Percentiles rank a stretch among this genome's conserved stretches.
phyloP scores from a whole-genome alignment of 1,140 invertebrate species.

The Anoplolepis gracilipes region DNA sequence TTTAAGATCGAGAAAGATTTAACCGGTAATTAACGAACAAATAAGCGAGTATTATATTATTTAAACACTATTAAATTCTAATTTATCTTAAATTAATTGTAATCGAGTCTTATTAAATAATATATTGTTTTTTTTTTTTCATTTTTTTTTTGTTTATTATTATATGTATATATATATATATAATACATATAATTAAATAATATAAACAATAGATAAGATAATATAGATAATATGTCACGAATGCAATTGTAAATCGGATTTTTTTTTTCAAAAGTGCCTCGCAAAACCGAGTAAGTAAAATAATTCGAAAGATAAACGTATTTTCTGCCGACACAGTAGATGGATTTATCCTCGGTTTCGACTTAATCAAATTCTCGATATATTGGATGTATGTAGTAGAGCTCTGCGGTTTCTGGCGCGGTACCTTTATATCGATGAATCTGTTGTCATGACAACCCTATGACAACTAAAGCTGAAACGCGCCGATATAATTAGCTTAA shows the following conservation, averaged over 20 bases:
- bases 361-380: conserved; percentile 14
- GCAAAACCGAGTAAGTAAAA: background rate
- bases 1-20: background rate
- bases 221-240: background rate
- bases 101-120: too few species aligned
- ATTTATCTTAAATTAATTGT: background rate
- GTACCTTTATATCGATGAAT: conserved; percentile 39
- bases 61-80: background rate
- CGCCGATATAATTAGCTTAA: background rate
- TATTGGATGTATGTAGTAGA: conserved; percentile 8
- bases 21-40: background rate
- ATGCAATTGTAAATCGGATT: background rate
- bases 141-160: too few species aligned
- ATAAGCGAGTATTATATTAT: background rate
- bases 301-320: background rate
- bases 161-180: too few species aligned
- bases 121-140: too few species aligned
- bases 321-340: background rate
- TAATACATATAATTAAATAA: too few species aligned
- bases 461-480: conserved; percentile 30
- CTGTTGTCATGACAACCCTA: conserved; percentile 35
- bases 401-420: conserved; percentile 8
- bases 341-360: background rate
- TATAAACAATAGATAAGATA: too few species aligned
- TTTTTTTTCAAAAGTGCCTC: background rate